phyloP scores from a whole-genome alignment of 1,140 invertebrate genomes.

The Mesaphorura yosii region DNA sequence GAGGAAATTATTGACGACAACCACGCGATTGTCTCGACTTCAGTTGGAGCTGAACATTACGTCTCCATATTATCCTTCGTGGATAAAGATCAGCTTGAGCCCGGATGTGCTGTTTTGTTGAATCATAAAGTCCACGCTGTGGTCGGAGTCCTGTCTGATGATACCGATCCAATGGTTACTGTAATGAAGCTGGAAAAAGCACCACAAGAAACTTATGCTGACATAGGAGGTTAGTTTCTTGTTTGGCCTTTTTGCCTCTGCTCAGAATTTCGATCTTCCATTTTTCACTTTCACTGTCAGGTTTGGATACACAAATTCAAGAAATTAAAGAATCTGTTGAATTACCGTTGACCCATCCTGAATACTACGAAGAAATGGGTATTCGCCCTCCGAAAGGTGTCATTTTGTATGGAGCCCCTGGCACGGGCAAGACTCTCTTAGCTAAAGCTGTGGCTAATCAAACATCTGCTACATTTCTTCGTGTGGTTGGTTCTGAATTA shows the following conservation, averaged over 20 bases:
- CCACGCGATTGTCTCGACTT: slow-evolving; percentile 99
- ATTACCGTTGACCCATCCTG: slow-evolving; percentile 94
- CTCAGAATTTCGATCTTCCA: no score
- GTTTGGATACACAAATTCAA: slow-evolving; percentile 98
- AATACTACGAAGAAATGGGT: slow-evolving; percentile 99
- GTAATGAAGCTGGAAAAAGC: slow-evolving; percentile 99
- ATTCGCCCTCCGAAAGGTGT: slow-evolving; percentile 99
- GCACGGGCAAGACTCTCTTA: slow-evolving; percentile 94
- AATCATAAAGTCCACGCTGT: slow-evolving; percentile 99
- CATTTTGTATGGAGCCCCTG: slow-evolving; percentile 94
- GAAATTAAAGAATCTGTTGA: slow-evolving; percentile 99
- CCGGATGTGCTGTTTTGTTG: slow-evolving; percentile 93
- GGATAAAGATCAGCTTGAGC: slow-evolving; percentile 98
- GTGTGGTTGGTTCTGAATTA: slow-evolving; percentile 96
- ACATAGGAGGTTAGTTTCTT: slow-evolving; percentile 94
- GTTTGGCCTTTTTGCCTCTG: no score
- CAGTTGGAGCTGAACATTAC: slow-evolving; percentile 98
- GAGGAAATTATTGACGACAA: slow-evolving; percentile 99
- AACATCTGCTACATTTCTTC: slow-evolving; percentile 95
- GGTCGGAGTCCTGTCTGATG: slow-evolving; percentile 94
- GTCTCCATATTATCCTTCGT: slow-evolving; percentile 99
- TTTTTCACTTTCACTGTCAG: no score
- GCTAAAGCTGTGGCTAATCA: slow-evolving; percentile 99
- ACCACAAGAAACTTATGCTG: slow-evolving; percentile 98
- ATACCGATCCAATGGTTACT: slow-evolving; percentile 99